Evolutionary conservation across 2,888 invertebrate genomes (phyloP).

Genomic region (Calliopum simillimum): DNA sequence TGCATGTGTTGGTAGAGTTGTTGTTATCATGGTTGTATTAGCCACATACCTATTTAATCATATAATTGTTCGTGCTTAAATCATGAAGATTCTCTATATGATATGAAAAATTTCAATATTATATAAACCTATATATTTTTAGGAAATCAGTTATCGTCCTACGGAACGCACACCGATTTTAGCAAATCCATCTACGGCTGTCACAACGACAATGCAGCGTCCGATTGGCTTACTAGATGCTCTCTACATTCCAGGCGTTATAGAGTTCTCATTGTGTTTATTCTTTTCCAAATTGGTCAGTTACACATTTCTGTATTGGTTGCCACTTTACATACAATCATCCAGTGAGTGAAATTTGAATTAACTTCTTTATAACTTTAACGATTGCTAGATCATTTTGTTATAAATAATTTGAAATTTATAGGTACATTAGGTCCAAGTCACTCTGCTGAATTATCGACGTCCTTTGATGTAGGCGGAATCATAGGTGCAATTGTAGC

Average conservation of each 20-base stretch:
- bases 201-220: slow-evolving; percentile 45
- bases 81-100: slow-evolving; percentile 34
- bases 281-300: slow-evolving; percentile 97
- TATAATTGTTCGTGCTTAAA: slow-evolving; percentile 15
- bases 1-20: slow-evolving; percentile 43
- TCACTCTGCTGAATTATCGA: slow-evolving; percentile 81
- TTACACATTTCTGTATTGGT: slow-evolving; percentile 97
- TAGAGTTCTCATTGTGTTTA: slow-evolving; percentile 91
- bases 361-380: neutral
- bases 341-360: slow-evolving; percentile 76
- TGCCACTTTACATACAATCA: slow-evolving; percentile 88
- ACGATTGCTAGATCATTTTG: neutral
- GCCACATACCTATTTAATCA: neutral
- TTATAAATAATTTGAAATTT: slow-evolving; percentile 37
- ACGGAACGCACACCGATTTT: slow-evolving; percentile 66
- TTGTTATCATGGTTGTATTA: neutral
- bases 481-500: slow-evolving; percentile 90
- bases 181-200: slow-evolving; percentile 28
- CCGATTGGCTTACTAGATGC: slow-evolving; percentile 70
- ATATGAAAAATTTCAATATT: slow-evolving; percentile 29
- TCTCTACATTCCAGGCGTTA: slow-evolving; percentile 88
- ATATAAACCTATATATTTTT: slow-evolving; percentile 32
- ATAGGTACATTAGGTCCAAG: slow-evolving; percentile 76
- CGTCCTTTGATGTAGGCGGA: slow-evolving; percentile 90
- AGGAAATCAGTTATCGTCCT: slow-evolving; percentile 64